Conservation (phyloP, 2,888 invertebrate genomes). For the Noctua pronuba region DNA sequence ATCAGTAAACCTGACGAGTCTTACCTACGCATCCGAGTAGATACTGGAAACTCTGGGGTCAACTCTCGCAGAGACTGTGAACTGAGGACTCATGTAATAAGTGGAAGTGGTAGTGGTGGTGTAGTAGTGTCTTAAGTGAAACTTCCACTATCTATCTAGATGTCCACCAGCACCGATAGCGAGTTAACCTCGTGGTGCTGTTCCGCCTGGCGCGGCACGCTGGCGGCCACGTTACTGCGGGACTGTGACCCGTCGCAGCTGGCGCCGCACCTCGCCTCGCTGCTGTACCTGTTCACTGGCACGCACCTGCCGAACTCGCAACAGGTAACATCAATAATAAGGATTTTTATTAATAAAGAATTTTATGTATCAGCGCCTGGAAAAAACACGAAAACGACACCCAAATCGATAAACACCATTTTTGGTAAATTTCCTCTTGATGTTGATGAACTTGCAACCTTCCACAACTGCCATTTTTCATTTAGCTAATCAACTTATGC, state of each 20-base stretch:
- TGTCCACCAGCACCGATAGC: constrained; percentile 61
- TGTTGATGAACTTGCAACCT: background rate
- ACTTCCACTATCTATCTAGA: too few relatives aligned
- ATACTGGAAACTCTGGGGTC: background rate
- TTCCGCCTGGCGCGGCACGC: constrained; percentile 60
- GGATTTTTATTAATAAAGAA: background rate
- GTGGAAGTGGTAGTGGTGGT: too few relatives aligned
- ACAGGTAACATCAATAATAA: constrained; percentile 63
- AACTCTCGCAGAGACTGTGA: too few relatives aligned
- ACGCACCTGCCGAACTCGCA: constrained; percentile 65
- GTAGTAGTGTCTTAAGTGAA: too few relatives aligned
- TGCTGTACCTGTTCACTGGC: constrained; percentile 78
- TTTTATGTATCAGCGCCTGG: background rate
- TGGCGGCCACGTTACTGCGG: constrained; percentile 68
- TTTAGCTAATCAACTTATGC: background rate
- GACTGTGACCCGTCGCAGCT: constrained; percentile 60
- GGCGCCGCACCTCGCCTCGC: constrained; percentile 72
- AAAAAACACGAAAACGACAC: background rate
- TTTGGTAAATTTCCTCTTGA: background rate
- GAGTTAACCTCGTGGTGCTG: constrained; percentile 78
- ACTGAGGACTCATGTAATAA: background rate
- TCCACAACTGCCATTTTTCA: background rate
- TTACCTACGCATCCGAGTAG: background rate
- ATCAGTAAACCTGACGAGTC: background rate
- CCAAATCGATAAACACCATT: background rate